phyloP scores from a whole-genome alignment of 2,797 vertebrate species.

The Schizopygopsis pylzovi region DNA sequence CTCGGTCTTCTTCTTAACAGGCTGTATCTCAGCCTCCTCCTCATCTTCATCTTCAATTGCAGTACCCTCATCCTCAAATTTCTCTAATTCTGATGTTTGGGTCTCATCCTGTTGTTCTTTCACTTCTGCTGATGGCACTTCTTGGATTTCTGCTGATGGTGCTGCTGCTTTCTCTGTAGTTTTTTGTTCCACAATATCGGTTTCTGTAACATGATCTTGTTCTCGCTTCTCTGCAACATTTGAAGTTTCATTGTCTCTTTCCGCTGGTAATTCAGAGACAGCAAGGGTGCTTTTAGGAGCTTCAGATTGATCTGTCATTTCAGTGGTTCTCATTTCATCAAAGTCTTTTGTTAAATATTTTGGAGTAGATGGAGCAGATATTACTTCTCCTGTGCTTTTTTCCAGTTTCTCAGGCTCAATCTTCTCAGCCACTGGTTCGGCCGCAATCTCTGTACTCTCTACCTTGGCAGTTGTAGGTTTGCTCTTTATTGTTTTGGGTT shows the following conservation, averaged over 20 bases:
- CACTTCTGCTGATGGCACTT: constrained; percentile 64
- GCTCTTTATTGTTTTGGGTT: constrained; percentile 83
- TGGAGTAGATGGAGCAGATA: constrained; percentile 81
- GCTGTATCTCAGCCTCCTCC: constrained; percentile 69
- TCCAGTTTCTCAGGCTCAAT: constrained; percentile 62
- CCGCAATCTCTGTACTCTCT: constrained; percentile 62
- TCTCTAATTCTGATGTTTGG: constrained; percentile 70
- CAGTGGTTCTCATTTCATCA: constrained; percentile 78
- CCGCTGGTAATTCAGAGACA: constrained; percentile 53
- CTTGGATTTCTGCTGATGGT: constrained; percentile 63
- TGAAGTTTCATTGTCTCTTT: constrained; percentile 37
- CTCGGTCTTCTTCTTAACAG: constrained; percentile 63
- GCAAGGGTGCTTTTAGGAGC: constrained; percentile 52
- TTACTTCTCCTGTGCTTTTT: constrained; percentile 72
- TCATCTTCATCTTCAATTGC: constrained; percentile 74
- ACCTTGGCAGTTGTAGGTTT: constrained; percentile 72
- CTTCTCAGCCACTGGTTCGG: constrained; percentile 62
- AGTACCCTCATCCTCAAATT: constrained; percentile 77
- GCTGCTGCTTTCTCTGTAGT: constrained; percentile 68
- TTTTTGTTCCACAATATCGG: constrained; percentile 49
- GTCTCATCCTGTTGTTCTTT: constrained; percentile 50
- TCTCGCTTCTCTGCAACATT: constrained; percentile 62
- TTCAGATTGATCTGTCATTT: constrained; percentile 60
- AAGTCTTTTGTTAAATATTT: constrained; percentile 93
- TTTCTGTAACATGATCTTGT: constrained; percentile 61